Base-by-base conservation (phyloP, 2,797 vertebrate genomes). In the Salarias fasciatus region DNA sequence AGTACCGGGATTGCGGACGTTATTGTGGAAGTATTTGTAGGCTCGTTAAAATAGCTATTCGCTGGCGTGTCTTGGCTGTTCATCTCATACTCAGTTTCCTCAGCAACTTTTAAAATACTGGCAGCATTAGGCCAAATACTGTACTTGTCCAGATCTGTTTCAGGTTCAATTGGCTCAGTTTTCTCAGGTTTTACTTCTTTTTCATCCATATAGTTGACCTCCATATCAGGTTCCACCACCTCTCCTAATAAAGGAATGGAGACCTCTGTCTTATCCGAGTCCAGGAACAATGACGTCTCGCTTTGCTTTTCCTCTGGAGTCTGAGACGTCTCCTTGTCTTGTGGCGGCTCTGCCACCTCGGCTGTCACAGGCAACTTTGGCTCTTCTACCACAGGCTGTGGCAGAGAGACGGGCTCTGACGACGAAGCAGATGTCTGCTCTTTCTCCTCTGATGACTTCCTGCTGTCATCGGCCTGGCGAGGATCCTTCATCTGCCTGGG, bases 401-500 rank as follows among this genome's bases (percentile, higher is more conserved):
- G 1, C 7, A 69, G 44, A 68, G 75, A 44, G 49, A 56, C 53
- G 4, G 14, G 56, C 40, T 94, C 93, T 0, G 38, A 69, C 6
- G 11, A 24, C 8, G 4, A 1, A 67, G 64, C 10, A 50, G 81
- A 49, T 1, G 62, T 48, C 18, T 89, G 88, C 33, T 88, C 90
- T 55, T 78, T 85, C 11, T 92, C 89, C 40, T 83, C 83, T 0
- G 77, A 74, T 3, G 84, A 72, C 29, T 90, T 92, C 63, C 89
- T 88, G 70, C 53, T 76, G 5, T 63, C 44, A 2, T 63, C 40
- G 8, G 93, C 88, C 63, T 96, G 95, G 12, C 95, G 92, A n/a
- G 95, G 96, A 83, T 99, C 97, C 75, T 96, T 94, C 60, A 69
- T 95, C 79, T 95, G 96, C 61, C 96, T 90, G 0, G 94, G 91